Evolutionary conservation across 2,797 vertebrate genomes (phyloP), one percentile per base, ranked within the genome.

Genomic region (Zenarchopterus dispar): DNA sequence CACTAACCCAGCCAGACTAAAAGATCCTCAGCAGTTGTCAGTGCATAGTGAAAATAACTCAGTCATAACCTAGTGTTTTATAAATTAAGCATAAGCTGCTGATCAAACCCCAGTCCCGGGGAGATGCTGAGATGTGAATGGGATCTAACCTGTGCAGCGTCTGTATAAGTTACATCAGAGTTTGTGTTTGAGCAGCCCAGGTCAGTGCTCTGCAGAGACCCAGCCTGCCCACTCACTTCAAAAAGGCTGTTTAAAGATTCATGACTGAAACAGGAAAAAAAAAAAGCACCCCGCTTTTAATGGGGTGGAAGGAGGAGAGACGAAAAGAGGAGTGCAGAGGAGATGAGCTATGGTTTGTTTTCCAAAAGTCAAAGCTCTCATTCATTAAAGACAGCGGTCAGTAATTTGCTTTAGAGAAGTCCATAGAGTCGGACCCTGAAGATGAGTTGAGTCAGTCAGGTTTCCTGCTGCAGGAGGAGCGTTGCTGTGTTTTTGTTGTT

Each of bases 211-310:
- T 90, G 90, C 81, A 89, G 84, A 93, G 89, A 85, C 91, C 92
- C 91, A 88, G 93, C 85, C 90, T 92, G 91, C 91, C 93, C 94
- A 91, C 95, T 95, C 94, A 94, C 92, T 95, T 94, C 93, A 95
- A 53, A 96, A 95, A 94, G 93, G 90, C 92, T 94, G 90, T 95
- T 97, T 96, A 97, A 98, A 96, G 94, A 95, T 97, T 96, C 94
- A 97, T 96, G 95, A 94, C 92, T 89, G 89, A 93, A 94, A 94
- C 36, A 5, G 36, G 36, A 16, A 39, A 39, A 39, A 39, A 16
- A 15, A 39, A 15, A 93, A 91, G 80, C 89, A 86, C 24, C 78
- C 84, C 79, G 77, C 90, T 93, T 69, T 71, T 93, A 82, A 81
- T 93, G 94, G 95, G 92, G 88, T 85, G 67, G 39, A 77, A 52